Evolutionary conservation across 2,113 vertebrate species (phyloP).

Genomic region (Chloropsis hardwickii): DNA sequence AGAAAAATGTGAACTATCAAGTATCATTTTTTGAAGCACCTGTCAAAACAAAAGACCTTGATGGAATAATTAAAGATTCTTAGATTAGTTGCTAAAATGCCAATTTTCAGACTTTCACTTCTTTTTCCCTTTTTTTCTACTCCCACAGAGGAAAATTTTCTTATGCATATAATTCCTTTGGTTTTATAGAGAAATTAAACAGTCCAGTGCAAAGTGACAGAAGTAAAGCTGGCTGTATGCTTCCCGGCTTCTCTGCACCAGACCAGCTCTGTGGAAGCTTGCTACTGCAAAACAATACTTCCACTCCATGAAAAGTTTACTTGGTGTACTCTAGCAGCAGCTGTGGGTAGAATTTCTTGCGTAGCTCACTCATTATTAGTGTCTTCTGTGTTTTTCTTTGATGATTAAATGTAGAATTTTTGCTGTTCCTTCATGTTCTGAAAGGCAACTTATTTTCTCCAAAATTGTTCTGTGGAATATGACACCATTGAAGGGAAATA

Average conservation of each 20-base stretch:
- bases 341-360: background rate
- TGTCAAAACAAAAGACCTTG: background rate
- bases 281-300: background rate
- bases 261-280: background rate
- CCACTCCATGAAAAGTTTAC: background rate
- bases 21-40: background rate
- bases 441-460: background rate
- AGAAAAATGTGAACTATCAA: background rate
- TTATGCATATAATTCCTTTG: background rate
- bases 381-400: background rate
- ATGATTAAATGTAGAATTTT: background rate
- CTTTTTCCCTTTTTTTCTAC: background rate
- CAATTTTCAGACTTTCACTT: background rate
- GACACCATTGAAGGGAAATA: rapidly evolving
- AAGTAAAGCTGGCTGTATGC: background rate
- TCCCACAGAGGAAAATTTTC: background rate
- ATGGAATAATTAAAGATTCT: background rate
- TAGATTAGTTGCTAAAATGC: background rate
- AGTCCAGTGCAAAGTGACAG: background rate
- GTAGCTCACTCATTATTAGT: background rate
- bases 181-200: background rate
- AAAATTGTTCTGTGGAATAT: background rate
- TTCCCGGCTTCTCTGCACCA: background rate
- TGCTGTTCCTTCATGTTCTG: background rate
- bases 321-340: background rate